Conservation (phyloP, 2,113 vertebrate genomes). For the Gymnarchus niloticus region DNA sequence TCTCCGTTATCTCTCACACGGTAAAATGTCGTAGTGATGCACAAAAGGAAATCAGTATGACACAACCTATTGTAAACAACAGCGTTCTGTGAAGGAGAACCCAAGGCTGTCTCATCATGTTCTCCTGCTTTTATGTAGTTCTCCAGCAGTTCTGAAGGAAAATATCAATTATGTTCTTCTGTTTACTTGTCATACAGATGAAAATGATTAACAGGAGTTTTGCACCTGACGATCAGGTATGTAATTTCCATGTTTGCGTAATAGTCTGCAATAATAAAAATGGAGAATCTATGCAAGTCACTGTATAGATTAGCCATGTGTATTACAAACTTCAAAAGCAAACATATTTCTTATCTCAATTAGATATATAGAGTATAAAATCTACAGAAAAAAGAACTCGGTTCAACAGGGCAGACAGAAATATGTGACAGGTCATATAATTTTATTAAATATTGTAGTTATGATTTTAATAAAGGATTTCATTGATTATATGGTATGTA, state of each 20-base stretch:
- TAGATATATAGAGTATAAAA: background rate
- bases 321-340: background rate
- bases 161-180: background rate
- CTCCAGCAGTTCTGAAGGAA: background rate
- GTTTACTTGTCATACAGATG: constrained; percentile 60
- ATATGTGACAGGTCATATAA: too few relatives aligned
- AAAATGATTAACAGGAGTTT: constrained; percentile 79
- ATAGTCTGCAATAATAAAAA: background rate
- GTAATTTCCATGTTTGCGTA: constrained; percentile 24
- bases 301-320: background rate
- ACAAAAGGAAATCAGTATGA: background rate
- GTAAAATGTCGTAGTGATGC: background rate
- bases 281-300: background rate
- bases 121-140: background rate
- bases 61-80: background rate
- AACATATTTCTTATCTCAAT: background rate
- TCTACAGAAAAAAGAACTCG: background rate
- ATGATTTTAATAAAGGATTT: background rate
- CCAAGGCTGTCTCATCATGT: background rate
- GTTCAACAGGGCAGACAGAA: background rate
- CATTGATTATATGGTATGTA: background rate
- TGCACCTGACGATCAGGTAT: constrained; percentile 81
- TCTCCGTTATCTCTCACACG: background rate
- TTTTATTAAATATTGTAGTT: too few relatives aligned
- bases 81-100: background rate